phyloP scores from a whole-genome alignment of 2,113 vertebrate species.

The Lipophrys pholis region DNA sequence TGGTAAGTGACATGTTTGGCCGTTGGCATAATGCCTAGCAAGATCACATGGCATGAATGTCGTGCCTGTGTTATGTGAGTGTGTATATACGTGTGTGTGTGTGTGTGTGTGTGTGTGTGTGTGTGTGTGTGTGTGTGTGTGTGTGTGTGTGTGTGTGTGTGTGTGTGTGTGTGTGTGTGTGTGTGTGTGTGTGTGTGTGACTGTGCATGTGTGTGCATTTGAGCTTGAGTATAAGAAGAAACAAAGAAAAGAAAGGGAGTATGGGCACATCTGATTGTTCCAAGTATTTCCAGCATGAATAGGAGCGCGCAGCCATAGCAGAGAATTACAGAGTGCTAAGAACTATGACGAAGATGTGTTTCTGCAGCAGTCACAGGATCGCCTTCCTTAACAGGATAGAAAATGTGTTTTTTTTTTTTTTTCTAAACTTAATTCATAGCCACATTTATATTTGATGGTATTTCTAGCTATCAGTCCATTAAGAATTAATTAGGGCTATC shows the following conservation, averaged over 20 bases:
- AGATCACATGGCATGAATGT: conserved; percentile 86
- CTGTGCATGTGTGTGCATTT: conserved; percentile 61
- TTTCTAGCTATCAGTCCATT: conserved; percentile 22
- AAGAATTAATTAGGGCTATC: conserved; percentile 29
- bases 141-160: conserved; percentile 51
- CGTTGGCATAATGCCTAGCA: conserved; percentile 84
- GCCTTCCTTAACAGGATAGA: conserved; percentile 48
- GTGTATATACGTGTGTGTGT: conserved; percentile 21
- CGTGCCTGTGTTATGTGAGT: conserved; percentile 67
- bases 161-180: conserved; percentile 36
- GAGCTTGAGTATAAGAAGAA: conserved; percentile 44
- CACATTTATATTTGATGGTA: conserved; percentile 38
- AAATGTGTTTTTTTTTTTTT: conserved; percentile 44
- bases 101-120: no score
- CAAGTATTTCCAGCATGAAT: conserved; percentile 78
- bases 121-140: conserved; percentile 44
- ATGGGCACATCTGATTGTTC: conserved; percentile 76
- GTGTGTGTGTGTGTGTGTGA: conserved; percentile 42
- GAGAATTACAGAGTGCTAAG: conserved; percentile 53
- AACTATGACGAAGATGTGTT: conserved; percentile 64
- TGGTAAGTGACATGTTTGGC: conserved; percentile 86
- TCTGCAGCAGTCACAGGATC: conserved; percentile 68
- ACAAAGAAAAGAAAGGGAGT: conserved; percentile 55
- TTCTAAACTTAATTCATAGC: conserved; percentile 39
- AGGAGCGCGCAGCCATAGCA: conserved; percentile 66